Evolutionary conservation across 2,113 vertebrate genomes (phyloP).

Genomic region (Bos javanicus): DNA sequence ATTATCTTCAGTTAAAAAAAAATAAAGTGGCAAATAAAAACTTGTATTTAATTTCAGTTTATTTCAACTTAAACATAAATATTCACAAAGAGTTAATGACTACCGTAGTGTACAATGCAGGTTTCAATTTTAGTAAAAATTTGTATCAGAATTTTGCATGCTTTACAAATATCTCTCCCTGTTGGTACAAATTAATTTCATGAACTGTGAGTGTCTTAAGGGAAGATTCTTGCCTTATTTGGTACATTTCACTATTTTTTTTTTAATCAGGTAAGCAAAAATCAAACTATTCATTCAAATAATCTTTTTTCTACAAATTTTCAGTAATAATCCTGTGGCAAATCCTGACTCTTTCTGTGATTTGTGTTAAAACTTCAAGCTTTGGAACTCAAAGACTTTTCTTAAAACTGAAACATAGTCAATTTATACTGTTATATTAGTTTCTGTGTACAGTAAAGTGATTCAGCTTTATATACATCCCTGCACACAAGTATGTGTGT

Average conservation of each 20-base stretch:
- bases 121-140: neutral
- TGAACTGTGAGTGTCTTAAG: neutral
- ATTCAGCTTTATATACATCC: neutral
- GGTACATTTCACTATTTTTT: neutral
- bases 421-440: neutral
- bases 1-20: neutral
- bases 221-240: neutral
- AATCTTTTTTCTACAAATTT: neutral
- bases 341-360: neutral
- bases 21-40: neutral
- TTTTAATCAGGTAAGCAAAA: neutral
- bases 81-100: neutral
- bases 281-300: neutral
- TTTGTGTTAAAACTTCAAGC: neutral
- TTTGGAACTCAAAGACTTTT: neutral
- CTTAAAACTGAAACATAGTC: neutral
- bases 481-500: neutral
- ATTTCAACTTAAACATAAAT: constrained; percentile 4
- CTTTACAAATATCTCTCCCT: neutral
- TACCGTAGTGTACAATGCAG: neutral
- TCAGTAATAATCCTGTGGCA: neutral
- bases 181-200: neutral
- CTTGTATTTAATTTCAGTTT: neutral
- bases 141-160: neutral
- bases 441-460: neutral